Percentiles rank a stretch among this genome's conserved stretches.
These are phyloP conservation scores for Dolichallabes microphthalmus DNA, from an alignment of 2,113 vertebrate species.

Conservation along the genomic window DNA sequence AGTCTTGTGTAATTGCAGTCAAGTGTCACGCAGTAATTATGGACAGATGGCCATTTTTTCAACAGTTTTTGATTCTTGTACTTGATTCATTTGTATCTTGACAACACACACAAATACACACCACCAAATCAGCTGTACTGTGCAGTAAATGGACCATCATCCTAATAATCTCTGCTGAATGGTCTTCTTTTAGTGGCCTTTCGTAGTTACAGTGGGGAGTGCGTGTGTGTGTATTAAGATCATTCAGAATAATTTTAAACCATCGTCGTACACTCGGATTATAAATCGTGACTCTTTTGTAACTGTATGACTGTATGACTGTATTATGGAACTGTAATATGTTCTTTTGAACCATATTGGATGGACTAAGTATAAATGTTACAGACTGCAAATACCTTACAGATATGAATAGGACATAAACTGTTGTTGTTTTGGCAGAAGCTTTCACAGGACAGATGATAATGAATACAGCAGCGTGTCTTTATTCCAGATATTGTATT, in stretches of 20 bases:
- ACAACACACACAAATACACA: no score
- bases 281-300: no score
- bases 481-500: neutral
- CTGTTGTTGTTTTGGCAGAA: neutral
- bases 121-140: no score
- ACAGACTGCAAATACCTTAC: neutral
- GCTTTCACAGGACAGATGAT: neutral
- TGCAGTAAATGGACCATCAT: neutral
- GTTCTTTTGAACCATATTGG: neutral
- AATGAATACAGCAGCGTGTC: neutral
- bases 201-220: neutral
- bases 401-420: neutral
- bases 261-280: neutral
- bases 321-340: no score
- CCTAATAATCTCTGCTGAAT: neutral
- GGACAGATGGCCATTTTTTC: neutral
- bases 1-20: no score
- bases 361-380: neutral
- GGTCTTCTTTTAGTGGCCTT: neutral
- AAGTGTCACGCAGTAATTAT: no score
- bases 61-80: neutral
- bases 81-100: no score
- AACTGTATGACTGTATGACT: neutral
- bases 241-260: neutral
- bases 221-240: neutral